Conservation (phyloP, 2,113 vertebrate species). For the human region DNA sequence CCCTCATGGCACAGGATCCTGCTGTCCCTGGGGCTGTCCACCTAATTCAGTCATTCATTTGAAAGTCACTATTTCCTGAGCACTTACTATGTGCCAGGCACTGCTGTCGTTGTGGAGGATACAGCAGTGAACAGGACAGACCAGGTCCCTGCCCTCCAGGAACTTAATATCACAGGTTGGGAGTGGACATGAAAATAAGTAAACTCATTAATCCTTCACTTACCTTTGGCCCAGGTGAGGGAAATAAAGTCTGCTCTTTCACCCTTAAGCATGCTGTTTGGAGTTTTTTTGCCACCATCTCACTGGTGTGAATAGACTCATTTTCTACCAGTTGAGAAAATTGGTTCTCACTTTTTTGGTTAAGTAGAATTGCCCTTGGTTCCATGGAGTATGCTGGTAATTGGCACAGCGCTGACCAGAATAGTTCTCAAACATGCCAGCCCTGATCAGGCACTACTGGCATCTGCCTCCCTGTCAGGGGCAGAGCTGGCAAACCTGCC, state of each 20-base stretch:
- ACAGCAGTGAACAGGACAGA: neutral
- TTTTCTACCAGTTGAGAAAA: neutral
- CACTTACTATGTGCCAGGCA: neutral
- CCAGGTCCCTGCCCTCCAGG: neutral
- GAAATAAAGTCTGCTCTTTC: neutral
- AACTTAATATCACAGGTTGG: rapidly evolving
- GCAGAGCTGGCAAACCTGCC: neutral
- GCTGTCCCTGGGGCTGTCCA: neutral
- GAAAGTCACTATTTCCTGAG: neutral
- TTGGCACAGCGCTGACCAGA: neutral
- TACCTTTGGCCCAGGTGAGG: neutral
- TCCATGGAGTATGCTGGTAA: neutral
- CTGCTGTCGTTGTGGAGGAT: neutral
- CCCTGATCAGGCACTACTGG: neutral
- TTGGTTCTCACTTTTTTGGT: neutral
- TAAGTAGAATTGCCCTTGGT: neutral
- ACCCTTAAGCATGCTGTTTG: neutral
- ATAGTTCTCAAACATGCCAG: neutral
- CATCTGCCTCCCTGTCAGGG: neutral
- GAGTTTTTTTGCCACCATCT: neutral
- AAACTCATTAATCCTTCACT: neutral
- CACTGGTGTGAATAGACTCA: rapidly evolving
- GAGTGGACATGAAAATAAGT: neutral
- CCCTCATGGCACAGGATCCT: neutral
- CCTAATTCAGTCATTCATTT: rapidly evolving